These are phyloP conservation scores for Aurelia aurita complex sp. Pacific DNA, from an alignment of 30 jellyfish, hydroid and myxozoan genomes.

Conservation along the genomic window DNA sequence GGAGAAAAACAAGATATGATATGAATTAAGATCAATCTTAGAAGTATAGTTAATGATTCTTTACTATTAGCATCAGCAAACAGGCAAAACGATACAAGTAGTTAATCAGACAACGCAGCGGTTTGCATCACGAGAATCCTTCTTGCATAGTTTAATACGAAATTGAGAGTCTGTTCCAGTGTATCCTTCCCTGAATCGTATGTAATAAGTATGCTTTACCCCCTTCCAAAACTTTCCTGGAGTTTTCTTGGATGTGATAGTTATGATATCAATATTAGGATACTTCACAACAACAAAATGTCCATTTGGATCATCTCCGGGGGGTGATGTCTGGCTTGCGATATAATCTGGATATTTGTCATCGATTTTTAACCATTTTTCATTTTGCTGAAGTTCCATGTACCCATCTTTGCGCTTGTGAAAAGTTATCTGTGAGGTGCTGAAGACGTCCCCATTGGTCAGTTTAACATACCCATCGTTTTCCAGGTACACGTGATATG, in stretches of 20 bases:
- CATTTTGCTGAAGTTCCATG: not conserved
- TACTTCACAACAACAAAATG: conserved; percentile 8
- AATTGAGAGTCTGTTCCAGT: too few relatives aligned
- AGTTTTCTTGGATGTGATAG: not conserved
- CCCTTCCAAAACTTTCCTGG: not conserved
- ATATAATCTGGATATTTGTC: not conserved
- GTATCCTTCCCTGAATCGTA: too few relatives aligned
- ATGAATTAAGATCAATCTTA: too few relatives aligned
- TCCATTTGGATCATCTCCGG: not conserved
- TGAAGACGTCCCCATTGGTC: not conserved
- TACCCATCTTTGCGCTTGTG: not conserved
- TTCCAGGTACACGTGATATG: not conserved
- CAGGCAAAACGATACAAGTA: too few relatives aligned
- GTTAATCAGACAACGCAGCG: too few relatives aligned
- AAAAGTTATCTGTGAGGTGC: not conserved
- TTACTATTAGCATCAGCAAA: too few relatives aligned
- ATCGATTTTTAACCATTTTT: not conserved
- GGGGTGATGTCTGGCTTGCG: not conserved
- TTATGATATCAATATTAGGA: not conserved
- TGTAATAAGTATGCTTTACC: too few relatives aligned
- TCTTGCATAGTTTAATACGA: too few relatives aligned
- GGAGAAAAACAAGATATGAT: too few relatives aligned
- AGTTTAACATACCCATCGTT: not conserved
- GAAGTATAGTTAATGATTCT: too few relatives aligned
- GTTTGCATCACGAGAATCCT: too few relatives aligned